Evolutionary conservation across 2,888 invertebrate genomes (phyloP), one percentile per base, ranked within the genome.

Genomic region (Himalopsyche anomala): DNA sequence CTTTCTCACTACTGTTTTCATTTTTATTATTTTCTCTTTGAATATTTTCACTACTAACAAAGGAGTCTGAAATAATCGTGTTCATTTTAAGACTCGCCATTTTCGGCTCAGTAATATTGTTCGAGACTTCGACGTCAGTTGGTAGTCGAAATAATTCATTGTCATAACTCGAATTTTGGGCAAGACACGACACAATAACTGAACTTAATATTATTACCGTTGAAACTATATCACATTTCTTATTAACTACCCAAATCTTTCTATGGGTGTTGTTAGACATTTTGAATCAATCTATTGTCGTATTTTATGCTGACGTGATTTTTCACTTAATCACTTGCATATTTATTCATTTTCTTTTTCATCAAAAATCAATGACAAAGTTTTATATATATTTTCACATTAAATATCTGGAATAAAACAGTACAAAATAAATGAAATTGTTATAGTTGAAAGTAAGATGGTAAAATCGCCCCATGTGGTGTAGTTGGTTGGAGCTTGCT

Each of bases 271-370:
- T 62, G 28, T 62, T 62, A 62, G 28, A 62, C 62, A 62, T 62
- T 62, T 62, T 62, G 2, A 28, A 62, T n/a, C 12, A 19, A 62
- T 19, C 4, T 62, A 0, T 62, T 56, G 17, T 5, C 17, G 1
- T 9, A n/a, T 56, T 40, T 9, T 40, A 12, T 38, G 8, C 28
- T 79, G 17, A 17, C 5, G 15, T 38, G 6, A 4, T 38, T 19
- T 3, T 0, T 80, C 40, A 80, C 80, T 80, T 80, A 8, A 40
- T 80, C 80, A 80, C 80, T 80, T 80, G 80, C 80, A 80, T 80
- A 42, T 80, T 80, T 17, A 38, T 40, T 80, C 17, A 4, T 51
- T 3, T 51, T 12, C 15, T 4, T 51, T 3, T 28, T 28, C 2
- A 28, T 28, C 4, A 51, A 51, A 51, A 51, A 2, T 15, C 45